phyloP scores from a whole-genome alignment of 2,888 invertebrate species.

The Apodemia duryi region DNA sequence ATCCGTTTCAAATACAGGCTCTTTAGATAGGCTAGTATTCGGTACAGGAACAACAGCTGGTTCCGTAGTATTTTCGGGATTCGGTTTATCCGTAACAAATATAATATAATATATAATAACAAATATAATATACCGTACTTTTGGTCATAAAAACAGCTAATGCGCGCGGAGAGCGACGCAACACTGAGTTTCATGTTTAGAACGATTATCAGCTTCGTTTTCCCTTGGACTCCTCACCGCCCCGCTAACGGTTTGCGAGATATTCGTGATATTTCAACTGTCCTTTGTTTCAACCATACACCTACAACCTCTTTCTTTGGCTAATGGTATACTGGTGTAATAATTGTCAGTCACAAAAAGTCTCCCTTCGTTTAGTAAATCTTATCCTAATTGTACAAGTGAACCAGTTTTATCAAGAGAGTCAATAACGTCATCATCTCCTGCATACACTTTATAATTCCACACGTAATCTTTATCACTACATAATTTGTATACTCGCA shows the following conservation, averaged over 20 bases:
- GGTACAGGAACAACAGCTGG: conserved; percentile 1
- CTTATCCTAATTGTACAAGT: no score
- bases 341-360: no score
- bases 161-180: conserved; percentile 1
- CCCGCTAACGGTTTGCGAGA: background rate
- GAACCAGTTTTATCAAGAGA: no score
- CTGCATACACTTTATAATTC: no score
- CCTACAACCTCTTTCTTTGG: no score
- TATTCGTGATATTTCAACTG: background rate
- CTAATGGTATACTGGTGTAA: no score
- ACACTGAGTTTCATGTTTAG: background rate
- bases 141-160: background rate
- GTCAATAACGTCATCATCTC: no score
- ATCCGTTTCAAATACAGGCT: conserved; percentile 5
- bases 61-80: conserved; percentile 8
- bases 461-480: no score
- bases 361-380: no score
- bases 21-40: conserved; percentile 2
- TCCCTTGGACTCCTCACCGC: background rate
- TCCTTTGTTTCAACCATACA: background rate
- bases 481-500: no score
- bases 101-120: background rate
- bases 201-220: background rate
- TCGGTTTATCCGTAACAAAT: conserved; percentile 1
- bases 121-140: background rate